A percentile compares a stretch with the other conserved stretches of the same genome.
Evolutionary conservation across 1,140 invertebrate species (phyloP).

Genomic region (Mamestra configurata): DNA sequence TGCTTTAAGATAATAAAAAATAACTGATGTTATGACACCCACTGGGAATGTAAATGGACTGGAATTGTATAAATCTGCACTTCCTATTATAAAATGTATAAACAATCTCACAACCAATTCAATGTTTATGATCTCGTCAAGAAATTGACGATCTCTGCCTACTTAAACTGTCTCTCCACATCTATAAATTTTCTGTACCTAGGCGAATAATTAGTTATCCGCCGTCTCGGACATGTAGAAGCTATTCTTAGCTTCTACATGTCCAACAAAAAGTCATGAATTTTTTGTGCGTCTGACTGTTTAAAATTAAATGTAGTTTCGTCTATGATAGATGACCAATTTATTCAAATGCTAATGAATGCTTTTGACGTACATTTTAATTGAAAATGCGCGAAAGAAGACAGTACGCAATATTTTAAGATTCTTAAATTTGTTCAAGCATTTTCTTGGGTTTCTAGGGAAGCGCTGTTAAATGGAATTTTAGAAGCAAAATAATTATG

Average conservation of each 20-base stretch:
- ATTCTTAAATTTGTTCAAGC: neutral
- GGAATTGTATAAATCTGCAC: conserved; percentile 32
- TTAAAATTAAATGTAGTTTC: conserved; percentile 41
- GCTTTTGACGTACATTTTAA: conserved; percentile 1
- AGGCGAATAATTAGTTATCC: conserved; percentile 41
- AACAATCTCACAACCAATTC: conserved; percentile 11
- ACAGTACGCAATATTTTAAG: neutral
- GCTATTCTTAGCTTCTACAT: too few relatives aligned
- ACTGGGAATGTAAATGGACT: conserved; percentile 54
- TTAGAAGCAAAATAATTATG: conserved; percentile 63
- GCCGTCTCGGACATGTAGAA: conserved; percentile 16
- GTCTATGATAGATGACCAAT: conserved; percentile 35
- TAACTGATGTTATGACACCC: conserved; percentile 60
- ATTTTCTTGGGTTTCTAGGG: conserved; percentile 20
- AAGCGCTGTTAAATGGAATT: conserved; percentile 49
- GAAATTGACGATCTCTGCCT: conserved; percentile 31
- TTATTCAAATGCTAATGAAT: conserved; percentile 19
- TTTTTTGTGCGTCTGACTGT: conserved; percentile 39
- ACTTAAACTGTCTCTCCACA: neutral
- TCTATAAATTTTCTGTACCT: conserved; percentile 19
- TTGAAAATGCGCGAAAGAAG: conserved; percentile 15
- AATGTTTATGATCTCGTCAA: conserved; percentile 38
- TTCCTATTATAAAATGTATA: conserved; percentile 49
- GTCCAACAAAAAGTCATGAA: conserved; percentile 47
- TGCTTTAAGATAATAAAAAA: conserved; percentile 62